phyloP scores from a whole-genome alignment of 1,140 invertebrate species.

The Heliconius hermathena region DNA sequence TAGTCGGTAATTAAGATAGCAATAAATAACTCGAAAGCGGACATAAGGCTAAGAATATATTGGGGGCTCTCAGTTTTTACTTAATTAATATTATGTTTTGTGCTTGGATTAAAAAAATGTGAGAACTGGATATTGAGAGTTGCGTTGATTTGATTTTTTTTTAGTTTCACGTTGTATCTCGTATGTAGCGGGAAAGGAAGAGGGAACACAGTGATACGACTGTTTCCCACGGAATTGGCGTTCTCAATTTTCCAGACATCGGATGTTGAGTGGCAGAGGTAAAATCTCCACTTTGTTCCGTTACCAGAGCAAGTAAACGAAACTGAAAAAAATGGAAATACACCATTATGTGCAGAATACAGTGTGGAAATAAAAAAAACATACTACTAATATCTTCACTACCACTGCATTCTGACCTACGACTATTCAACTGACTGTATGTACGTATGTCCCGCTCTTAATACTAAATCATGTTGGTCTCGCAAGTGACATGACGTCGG shows the following conservation, averaged over 20 bases:
- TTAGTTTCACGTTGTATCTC: not conserved
- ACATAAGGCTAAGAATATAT: constrained; percentile 9
- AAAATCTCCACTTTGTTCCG: too few relatives aligned
- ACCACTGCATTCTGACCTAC: not conserved
- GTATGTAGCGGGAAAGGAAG: not conserved
- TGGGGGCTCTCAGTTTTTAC: not conserved
- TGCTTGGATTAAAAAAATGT: too few relatives aligned
- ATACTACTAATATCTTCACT: not conserved
- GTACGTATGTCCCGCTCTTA: constrained; percentile 36
- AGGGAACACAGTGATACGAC: not conserved
- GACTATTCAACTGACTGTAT: not conserved
- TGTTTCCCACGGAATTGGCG: not conserved
- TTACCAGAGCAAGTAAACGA: too few relatives aligned
- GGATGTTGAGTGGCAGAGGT: too few relatives aligned
- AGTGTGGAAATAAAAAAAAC: too few relatives aligned
- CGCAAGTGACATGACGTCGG: constrained; percentile 50
- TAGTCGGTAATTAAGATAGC: constrained; percentile 62
- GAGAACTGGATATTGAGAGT: too few relatives aligned
- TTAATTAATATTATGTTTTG: constrained; percentile 3
- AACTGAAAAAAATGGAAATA: too few relatives aligned
- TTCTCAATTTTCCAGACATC: too few relatives aligned
- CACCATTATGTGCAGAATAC: too few relatives aligned
- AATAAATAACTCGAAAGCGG: constrained; percentile 51
- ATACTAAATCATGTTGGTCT: constrained; percentile 47
- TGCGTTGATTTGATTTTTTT: not conserved